Evolutionary conservation across 2,797 vertebrate species (phyloP), one percentile per base, ranked within the genome.

Genomic region (Acipenser oxyrinchus): DNA sequence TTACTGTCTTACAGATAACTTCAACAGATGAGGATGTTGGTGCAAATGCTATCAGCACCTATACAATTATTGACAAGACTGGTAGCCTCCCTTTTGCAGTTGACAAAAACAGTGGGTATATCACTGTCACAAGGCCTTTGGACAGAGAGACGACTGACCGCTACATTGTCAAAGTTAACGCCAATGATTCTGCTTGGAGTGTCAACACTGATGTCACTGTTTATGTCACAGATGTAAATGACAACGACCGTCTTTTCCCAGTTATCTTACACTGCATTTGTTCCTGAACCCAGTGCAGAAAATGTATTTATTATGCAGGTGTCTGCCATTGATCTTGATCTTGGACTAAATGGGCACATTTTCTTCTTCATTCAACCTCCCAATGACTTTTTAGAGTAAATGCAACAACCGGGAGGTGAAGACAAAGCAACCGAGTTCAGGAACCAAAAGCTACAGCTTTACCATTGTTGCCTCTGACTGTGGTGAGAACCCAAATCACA

Each of bases 141-240:
- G 88, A 92, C 76, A 82, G 89, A 70, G 90, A 92, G 71, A 63
- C n/a, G 11, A 77, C 82, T 51, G 79, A 82, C 73, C 75, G 71
- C 63, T 90, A 88, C 64, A 61, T 84, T 49, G 61, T 90, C 10
- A 88, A 76, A 78, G 78, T 92, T 10, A 86, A 71, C 52, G 88
- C 84, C n/a, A 89, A 89, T 60, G 85, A 92, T 78, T 90, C 88
- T 48, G 84, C 81, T 1, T 91, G 89, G 90, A 88, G 80, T 68
- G 72, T 87, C 52, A 87, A 82, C 76, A 89, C 88, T 7, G 84
- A 88, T 0, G 79, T 91, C 62, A 88, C 73, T 18, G 75, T 91
- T 49, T 7, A 82, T 12, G 70, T 91, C 62, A 72, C 68, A 70
- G 89, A 91, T 51, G 51, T 87, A 9, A 91, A 91, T 49, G 89